Evolutionary conservation across 2,888 invertebrate species (phyloP).

Genomic region (Melieria crassipennis): DNA sequence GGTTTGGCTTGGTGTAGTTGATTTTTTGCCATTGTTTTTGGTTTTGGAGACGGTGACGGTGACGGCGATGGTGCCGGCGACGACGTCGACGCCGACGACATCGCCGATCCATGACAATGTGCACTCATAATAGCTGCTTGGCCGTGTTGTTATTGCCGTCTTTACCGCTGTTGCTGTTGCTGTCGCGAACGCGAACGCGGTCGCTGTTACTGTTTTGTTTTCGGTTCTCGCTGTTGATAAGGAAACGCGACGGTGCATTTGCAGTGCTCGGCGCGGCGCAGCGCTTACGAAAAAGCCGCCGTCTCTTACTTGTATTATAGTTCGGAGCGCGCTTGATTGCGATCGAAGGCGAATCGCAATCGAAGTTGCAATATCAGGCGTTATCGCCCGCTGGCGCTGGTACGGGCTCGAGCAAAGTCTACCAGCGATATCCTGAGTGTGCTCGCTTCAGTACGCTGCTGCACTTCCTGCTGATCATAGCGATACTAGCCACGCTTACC

Average conservation of each 20-base stretch:
- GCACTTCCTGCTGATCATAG: slow-evolving; percentile 37
- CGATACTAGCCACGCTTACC: not conserved
- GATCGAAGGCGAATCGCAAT: slow-evolving; percentile 39
- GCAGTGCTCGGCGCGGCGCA: slow-evolving; percentile 31
- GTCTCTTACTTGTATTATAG: slow-evolving; percentile 39
- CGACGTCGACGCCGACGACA: too few relatives aligned
- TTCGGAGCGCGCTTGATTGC: slow-evolving; percentile 42
- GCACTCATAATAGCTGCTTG: too few relatives aligned
- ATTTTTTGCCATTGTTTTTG: too few relatives aligned
- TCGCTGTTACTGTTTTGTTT: slow-evolving; percentile 1
- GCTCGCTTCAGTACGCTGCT: slow-evolving; percentile 34
- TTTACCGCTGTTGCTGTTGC: not conserved
- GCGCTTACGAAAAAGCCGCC: not conserved
- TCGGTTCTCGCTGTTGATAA: slow-evolving; percentile 41
- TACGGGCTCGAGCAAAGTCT: not conserved
- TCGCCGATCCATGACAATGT: too few relatives aligned
- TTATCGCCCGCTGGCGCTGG: too few relatives aligned
- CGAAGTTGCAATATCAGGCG: not conserved
- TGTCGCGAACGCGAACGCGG: slow-evolving; percentile 30
- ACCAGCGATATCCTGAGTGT: too few relatives aligned
- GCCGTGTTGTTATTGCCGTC: too few relatives aligned
- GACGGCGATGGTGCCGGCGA: too few relatives aligned
- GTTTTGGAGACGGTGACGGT: too few relatives aligned
- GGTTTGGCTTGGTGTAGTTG: too few relatives aligned
- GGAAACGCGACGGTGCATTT: slow-evolving; percentile 23